Evolutionary conservation across 30 jellyfish, hydroid and myxozoan species (phyloP).

Genomic region (Sanderia malayensis): DNA sequence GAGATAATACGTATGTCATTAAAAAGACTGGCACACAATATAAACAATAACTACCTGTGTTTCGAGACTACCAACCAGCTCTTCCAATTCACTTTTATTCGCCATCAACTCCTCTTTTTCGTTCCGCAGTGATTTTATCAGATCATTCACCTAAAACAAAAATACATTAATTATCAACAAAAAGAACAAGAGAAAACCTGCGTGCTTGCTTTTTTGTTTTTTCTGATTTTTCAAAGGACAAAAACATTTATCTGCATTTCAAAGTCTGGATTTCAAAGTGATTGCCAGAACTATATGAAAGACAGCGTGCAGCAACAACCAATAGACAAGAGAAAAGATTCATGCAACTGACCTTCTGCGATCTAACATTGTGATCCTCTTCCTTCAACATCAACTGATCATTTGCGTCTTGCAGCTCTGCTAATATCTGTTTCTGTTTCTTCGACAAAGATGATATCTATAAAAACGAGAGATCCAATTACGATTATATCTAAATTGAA

Average conservation of each 20-base stretch:
- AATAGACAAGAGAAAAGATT: too few species aligned
- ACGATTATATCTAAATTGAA: too few species aligned
- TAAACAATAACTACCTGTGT: conserved; percentile 21
- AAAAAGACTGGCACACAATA: too few species aligned
- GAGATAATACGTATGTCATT: too few species aligned
- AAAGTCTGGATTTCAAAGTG: too few species aligned
- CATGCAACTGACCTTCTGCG: conserved; percentile 21
- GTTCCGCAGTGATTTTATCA: background rate
- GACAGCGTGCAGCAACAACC: too few species aligned
- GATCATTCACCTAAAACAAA: background rate
- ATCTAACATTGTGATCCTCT: conserved; percentile 16
- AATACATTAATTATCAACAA: too few species aligned
- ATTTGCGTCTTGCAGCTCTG: conserved; percentile 40
- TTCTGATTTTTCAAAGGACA: too few species aligned
- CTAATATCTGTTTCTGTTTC: conserved; percentile 36
- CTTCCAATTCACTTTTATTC: background rate
- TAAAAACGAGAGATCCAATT: background rate
- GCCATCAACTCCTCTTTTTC: conserved; percentile 11
- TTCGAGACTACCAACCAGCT: background rate
- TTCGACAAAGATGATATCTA: conserved; percentile 34
- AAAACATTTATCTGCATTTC: too few species aligned
- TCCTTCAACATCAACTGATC: conserved; percentile 29
- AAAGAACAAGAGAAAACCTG: too few species aligned
- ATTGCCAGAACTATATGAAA: too few species aligned
- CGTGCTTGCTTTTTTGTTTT: too few species aligned